A percentile compares a stretch with the other conserved stretches of the same genome.
Evolutionary conservation across 37 sponge, comb jelly and placozoan genomes (phyloP).

Genomic region (Bolinopsis microptera): DNA sequence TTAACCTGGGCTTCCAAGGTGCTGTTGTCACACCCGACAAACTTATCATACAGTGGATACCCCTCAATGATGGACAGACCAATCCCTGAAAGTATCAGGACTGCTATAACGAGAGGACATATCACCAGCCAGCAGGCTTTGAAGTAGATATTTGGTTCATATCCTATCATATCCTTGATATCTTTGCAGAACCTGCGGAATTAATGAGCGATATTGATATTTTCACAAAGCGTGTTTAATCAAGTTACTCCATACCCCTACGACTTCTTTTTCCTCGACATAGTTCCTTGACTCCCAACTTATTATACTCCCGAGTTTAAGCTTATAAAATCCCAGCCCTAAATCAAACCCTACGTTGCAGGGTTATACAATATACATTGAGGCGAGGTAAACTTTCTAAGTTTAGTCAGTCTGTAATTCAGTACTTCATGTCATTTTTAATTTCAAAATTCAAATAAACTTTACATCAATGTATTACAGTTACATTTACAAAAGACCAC

Average conservation of each 20-base stretch:
- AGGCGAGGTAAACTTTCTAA: too few species aligned
- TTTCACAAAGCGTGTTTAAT: neutral
- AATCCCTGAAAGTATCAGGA: slow-evolving; percentile 45
- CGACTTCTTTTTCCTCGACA: neutral
- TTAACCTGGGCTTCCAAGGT: slow-evolving; percentile 35
- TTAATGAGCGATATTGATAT: neutral
- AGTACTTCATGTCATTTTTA: too few species aligned
- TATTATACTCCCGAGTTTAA: too few species aligned
- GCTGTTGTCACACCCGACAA: slow-evolving; percentile 52
- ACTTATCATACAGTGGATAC: slow-evolving; percentile 40
- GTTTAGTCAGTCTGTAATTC: too few species aligned
- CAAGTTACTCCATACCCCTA: neutral
- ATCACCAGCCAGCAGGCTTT: slow-evolving; percentile 11
- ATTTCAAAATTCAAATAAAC: too few species aligned
- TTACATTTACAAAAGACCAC: too few species aligned
- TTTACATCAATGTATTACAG: too few species aligned
- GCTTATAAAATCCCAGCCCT: too few species aligned
- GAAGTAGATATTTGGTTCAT: slow-evolving; percentile 52
- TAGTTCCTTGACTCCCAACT: too few species aligned
- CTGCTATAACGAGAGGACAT: neutral
- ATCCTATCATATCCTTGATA: slow-evolving; percentile 58
- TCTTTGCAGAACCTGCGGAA: slow-evolving; percentile 14
- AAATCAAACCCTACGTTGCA: too few species aligned
- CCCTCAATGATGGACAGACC: neutral
- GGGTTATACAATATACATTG: too few species aligned